Evolutionary conservation across 2,797 vertebrate genomes (phyloP), one percentile per base, ranked within the genome.

Genomic region (Sebastes diaconus): DNA sequence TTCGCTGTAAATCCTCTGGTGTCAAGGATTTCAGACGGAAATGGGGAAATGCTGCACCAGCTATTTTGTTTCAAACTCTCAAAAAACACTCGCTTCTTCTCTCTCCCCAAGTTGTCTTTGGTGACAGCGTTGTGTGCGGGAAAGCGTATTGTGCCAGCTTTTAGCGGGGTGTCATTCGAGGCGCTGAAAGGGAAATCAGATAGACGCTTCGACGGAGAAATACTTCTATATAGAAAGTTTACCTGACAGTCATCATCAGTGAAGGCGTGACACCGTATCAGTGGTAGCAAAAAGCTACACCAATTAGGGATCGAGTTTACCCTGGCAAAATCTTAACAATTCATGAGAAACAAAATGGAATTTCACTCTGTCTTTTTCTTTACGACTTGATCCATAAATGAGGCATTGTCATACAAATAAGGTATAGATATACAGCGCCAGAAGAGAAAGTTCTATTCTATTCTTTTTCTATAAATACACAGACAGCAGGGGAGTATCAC

Each of bases 1-100:
- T 94, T 94, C 93, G 88, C 90, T 89, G 92, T 91, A 95, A 95
- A 96, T 93, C 89, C 92, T 94, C 93, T 94, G 90, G 92, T 95
- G 95, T 96, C 95, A 95, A 95, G 89, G 93, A 92, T 95, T 96
- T 96, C 94, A 95, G 93, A 95, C 90, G 81, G 92, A 95, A 95
- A 92, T 42, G 90, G 84, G 81, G 93, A 93, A 95, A 95, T 94
- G 95, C 95, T 95, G 94, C 90, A 92, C 93, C 93, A 95, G 95
- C 95, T 91, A 95, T 96, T 96, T 95, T 94, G 93, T 94, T 95
- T 95, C 94, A 92, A 94, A 95, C 89, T 92, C 93, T 94, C 90
- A 92, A 93, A 94, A 95, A 94, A 95, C 92, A 90, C 88, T 88
- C 88, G 87, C 90, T 93, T 90, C 92, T 84, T 50, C 46, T 50